Percentiles rank a stretch among this genome's conserved stretches.
These are phyloP conservation scores for Andrena flavipes DNA, from an alignment of 2,888 invertebrate species.

Conservation along the genomic window DNA sequence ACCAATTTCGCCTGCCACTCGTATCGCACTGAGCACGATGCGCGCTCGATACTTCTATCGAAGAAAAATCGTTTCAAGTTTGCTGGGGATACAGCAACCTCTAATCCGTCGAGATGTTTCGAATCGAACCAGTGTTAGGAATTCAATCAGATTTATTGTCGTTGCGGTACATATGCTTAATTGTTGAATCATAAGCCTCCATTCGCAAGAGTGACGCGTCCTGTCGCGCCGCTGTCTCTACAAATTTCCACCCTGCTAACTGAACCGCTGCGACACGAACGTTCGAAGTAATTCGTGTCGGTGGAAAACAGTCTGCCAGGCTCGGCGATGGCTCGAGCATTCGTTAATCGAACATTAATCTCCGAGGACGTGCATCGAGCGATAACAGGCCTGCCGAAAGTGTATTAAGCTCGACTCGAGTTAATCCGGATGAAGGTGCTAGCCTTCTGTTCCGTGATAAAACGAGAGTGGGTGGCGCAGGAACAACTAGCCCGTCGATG, in stretches of 20 bases:
- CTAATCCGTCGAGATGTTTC: no score
- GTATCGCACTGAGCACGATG: not conserved
- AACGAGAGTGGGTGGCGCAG: slow-evolving; percentile 1
- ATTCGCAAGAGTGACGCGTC: no score
- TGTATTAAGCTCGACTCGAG: slow-evolving; percentile 52
- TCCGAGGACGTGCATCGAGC: slow-evolving; percentile 12
- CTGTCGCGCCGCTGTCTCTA: no score
- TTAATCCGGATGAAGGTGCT: slow-evolving; percentile 59
- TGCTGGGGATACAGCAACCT: no score
- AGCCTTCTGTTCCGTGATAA: slow-evolving; percentile 41
- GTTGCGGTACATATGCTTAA: no score
- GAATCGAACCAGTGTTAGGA: no score
- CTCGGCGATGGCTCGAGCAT: not conserved
- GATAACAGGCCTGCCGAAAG: slow-evolving; percentile 35
- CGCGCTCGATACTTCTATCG: no score
- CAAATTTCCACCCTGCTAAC: no score
- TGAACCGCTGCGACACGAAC: no score
- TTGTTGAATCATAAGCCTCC: no score
- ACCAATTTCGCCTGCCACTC: slow-evolving; percentile 21
- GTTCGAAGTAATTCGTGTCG: not conserved
- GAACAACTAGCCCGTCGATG: slow-evolving; percentile 30
- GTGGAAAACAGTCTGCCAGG: not conserved
- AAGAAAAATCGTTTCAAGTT: no score
- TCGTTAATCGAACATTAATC: slow-evolving; percentile 64
- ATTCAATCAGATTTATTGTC: no score